phyloP scores from a whole-genome alignment of 1,140 invertebrate species.

The Thaumatotibia leucotreta region DNA sequence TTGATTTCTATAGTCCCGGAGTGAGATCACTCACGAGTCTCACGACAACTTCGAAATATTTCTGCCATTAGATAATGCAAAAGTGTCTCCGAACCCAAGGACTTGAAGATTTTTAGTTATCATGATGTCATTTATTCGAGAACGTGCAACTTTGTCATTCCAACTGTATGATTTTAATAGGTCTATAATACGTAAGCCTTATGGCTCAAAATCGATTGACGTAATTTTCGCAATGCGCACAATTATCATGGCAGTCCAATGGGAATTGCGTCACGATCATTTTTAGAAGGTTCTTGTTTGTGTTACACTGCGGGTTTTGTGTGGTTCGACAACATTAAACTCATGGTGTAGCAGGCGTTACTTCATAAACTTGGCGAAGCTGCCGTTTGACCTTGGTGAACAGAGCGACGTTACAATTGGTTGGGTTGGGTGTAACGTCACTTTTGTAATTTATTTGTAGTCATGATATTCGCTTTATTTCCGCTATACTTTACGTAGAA shows the following conservation, averaged over 20 bases:
- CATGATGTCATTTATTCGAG: constrained; percentile 2
- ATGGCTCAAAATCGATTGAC: neutral
- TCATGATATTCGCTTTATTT: neutral
- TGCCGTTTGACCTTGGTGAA: neutral
- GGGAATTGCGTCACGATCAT: neutral
- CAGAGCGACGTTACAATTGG: too few relatives aligned
- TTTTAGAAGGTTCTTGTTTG: constrained; percentile 5
- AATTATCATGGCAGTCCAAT: neutral
- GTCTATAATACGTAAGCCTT: neutral
- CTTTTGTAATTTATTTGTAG: neutral
- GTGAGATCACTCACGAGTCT: neutral
- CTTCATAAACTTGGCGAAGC: neutral
- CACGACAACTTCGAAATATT: constrained; percentile 1
- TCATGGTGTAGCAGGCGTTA: neutral
- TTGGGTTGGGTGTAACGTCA: neutral
- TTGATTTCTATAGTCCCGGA: neutral
- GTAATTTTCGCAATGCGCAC: neutral
- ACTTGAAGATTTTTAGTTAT: neutral
- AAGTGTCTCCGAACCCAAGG: constrained; percentile 4
- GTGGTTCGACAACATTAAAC: neutral
- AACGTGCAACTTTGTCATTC: neutral
- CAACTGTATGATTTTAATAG: neutral
- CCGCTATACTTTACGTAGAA: neutral
- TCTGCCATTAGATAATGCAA: constrained; percentile 5
- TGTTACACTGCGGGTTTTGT: neutral